These are phyloP conservation scores for Heptranchias perlo DNA, from an alignment of 2,113 vertebrate species.

Conservation along the genomic window DNA sequence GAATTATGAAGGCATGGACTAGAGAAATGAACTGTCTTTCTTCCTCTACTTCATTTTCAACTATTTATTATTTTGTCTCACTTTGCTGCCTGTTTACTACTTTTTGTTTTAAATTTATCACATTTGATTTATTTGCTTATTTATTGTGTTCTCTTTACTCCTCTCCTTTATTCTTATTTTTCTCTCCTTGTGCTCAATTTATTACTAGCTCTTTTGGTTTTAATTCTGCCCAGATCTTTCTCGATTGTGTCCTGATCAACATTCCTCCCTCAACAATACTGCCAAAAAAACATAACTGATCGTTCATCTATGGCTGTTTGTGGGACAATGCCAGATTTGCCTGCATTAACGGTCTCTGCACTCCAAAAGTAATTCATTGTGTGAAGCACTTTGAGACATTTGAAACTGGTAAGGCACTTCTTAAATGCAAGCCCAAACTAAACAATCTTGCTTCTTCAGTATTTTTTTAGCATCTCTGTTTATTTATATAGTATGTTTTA, in stretches of 20 bases:
- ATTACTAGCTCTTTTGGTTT: neutral
- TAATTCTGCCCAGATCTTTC: neutral
- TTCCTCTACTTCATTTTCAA: neutral
- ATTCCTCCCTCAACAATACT: neutral
- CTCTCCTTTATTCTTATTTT: neutral
- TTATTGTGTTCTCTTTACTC: neutral
- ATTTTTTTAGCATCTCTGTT: neutral
- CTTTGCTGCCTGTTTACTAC: neutral
- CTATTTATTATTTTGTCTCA: neutral
- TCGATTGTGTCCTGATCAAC: neutral
- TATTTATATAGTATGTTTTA: neutral
- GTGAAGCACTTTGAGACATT: neutral
- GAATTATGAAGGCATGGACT: neutral
- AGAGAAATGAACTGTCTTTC: neutral
- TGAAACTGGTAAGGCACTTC: neutral
- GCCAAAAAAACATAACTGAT: neutral
- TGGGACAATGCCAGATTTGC: neutral
- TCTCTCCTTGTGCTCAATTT: neutral
- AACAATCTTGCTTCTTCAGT: neutral
- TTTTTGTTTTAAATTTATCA: neutral
- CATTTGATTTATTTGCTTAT: neutral
- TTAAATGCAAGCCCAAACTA: neutral
- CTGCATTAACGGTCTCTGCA: neutral
- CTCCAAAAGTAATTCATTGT: neutral
- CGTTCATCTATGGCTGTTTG: neutral